A percentile compares a stretch with the other conserved stretches of the same genome.
Conservation (phyloP, 1,140 invertebrate species). For the Yoshiicerus persimilis region DNA sequence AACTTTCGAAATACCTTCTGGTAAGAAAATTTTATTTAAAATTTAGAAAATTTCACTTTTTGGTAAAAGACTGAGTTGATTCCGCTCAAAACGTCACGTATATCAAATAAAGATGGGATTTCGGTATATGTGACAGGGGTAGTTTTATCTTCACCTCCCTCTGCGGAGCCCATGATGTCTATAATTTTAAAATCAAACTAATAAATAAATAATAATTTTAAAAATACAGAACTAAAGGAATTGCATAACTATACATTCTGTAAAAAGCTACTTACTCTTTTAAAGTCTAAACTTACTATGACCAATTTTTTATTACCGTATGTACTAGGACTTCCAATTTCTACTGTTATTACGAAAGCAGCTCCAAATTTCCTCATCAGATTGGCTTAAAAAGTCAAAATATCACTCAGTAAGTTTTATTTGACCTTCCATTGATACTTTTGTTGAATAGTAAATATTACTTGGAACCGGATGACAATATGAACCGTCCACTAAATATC, state of each 20-base stretch:
- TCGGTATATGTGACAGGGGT: background rate
- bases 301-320: too few relatives aligned
- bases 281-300: too few relatives aligned
- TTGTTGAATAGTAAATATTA: background rate
- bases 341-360: background rate
- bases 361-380: background rate
- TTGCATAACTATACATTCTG: too few relatives aligned
- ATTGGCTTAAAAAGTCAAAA: background rate
- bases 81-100: background rate
- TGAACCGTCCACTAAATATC: background rate
- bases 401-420: too few relatives aligned
- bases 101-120: background rate
- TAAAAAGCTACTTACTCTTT: too few relatives aligned
- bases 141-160: background rate
- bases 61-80: background rate
- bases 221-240: too few relatives aligned
- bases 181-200: too few relatives aligned
- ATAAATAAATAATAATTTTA: too few relatives aligned
- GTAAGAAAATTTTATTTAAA: background rate
- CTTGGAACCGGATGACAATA: background rate
- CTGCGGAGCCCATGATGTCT: background rate
- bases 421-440: too few relatives aligned
- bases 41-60: background rate
- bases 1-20: too few relatives aligned
- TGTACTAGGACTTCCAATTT: background rate